Conservation (phyloP, 2,113 vertebrate genomes). For the Carassius auratus region DNA sequence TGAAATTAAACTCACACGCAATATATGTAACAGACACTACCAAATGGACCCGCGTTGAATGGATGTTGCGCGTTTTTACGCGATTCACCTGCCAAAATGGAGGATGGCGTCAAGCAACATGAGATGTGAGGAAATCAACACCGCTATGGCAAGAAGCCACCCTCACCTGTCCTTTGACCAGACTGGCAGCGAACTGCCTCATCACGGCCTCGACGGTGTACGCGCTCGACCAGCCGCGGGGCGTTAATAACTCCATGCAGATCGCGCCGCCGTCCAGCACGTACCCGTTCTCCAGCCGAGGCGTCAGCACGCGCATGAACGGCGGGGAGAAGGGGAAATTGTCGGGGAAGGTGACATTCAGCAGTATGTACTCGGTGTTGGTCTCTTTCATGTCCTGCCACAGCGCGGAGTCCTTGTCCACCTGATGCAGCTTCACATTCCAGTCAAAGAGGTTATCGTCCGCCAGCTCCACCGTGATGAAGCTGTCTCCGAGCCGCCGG, state of each 20-base stretch:
- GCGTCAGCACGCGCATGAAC: slow-evolving; percentile 97
- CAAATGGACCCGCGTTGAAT: not conserved
- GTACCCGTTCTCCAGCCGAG: slow-evolving; percentile 97
- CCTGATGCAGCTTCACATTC: slow-evolving; percentile 99
- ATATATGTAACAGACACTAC: not conserved
- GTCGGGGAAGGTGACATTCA: slow-evolving; percentile 98
- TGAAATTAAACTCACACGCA: not conserved
- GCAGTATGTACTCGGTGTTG: slow-evolving; percentile 95
- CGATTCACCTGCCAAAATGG: slow-evolving; percentile 6
- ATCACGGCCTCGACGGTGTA: slow-evolving; percentile 99
- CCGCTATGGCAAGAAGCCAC: not conserved
- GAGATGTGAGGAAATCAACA: slow-evolving; percentile 4
- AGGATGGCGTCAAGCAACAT: slow-evolving; percentile 13
- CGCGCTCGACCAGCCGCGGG: slow-evolving; percentile 98
- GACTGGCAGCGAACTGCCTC: slow-evolving; percentile 98
- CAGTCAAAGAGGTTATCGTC: slow-evolving; percentile 99
- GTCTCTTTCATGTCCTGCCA: slow-evolving; percentile 99
- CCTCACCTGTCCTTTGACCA: slow-evolving; percentile 99
- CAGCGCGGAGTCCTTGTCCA: slow-evolving; percentile 99
- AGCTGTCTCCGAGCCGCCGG: slow-evolving; percentile 93
- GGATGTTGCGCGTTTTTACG: slow-evolving; percentile 1
- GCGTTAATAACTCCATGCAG: slow-evolving; percentile 99
- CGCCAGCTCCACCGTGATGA: slow-evolving; percentile 98
- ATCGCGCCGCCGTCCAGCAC: slow-evolving; percentile 98
- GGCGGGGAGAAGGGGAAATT: slow-evolving; percentile 99